A percentile compares a stretch with the other conserved stretches of the same genome.
These are phyloP conservation scores for Lymantria monacha DNA, from an alignment of 2,888 invertebrate genomes.

Conservation along the genomic window DNA sequence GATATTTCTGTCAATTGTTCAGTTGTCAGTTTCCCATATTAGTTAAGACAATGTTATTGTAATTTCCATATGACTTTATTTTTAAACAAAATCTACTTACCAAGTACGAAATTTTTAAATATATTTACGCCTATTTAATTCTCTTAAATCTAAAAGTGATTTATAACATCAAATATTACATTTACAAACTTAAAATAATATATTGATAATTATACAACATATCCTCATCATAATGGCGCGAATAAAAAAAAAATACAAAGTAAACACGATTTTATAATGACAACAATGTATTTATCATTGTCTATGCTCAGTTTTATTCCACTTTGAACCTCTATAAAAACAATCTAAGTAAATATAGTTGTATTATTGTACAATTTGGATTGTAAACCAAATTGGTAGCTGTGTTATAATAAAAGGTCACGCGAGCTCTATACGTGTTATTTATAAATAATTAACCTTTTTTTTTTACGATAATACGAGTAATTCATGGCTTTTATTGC, in stretches of 20 bases:
- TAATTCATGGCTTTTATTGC: conserved; percentile 40
- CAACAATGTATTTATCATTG: conserved; percentile 11
- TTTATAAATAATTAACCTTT: conserved; percentile 41
- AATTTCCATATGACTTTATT: too few species aligned
- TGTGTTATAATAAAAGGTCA: conserved; percentile 38
- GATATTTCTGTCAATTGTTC: too few species aligned
- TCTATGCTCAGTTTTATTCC: conserved; percentile 1
- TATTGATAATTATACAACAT: neutral
- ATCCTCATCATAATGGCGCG: neutral
- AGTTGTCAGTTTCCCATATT: too few species aligned
- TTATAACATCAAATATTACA: too few species aligned
- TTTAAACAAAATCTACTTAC: too few species aligned
- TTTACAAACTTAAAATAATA: too few species aligned
- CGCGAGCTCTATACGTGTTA: conserved; percentile 38
- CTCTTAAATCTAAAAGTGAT: too few species aligned
- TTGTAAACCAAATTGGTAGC: conserved; percentile 38
- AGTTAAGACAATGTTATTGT: too few species aligned
- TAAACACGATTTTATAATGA: neutral
- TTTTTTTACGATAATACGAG: conserved; percentile 34
- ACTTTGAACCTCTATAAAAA: neutral
- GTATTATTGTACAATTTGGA: conserved; percentile 8
- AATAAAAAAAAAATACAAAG: conserved; percentile 11
- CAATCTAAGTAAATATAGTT: conserved; percentile 13
- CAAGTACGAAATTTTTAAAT: too few species aligned
- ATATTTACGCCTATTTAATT: too few species aligned